Conservation (phyloP, 1,140 invertebrate species). For the Teleogryllus occipitalis region DNA sequence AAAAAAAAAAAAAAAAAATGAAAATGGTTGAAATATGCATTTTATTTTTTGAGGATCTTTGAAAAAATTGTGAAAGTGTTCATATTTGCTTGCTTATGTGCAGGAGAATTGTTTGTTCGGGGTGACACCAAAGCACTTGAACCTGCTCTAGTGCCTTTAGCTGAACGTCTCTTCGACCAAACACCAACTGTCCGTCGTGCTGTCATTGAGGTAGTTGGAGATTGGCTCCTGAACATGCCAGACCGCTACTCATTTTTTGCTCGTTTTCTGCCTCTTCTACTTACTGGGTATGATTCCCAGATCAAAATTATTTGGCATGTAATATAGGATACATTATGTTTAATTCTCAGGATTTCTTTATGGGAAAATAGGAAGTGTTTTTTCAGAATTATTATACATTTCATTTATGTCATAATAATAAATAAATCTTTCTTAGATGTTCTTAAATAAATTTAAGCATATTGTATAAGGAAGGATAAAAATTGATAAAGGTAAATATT, state of each 20-base stretch:
- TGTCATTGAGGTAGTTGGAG: slow-evolving; percentile 54
- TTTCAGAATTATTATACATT: not conserved
- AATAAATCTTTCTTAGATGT: not conserved
- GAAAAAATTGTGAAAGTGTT: no score
- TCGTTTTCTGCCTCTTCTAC: slow-evolving; percentile 60
- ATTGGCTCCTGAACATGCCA: slow-evolving; percentile 56
- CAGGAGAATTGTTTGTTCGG: slow-evolving; percentile 47
- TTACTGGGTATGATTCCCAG: slow-evolving; percentile 51
- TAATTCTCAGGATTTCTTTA: not conserved
- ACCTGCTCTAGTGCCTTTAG: slow-evolving; percentile 53
- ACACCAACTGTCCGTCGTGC: slow-evolving; percentile 55
- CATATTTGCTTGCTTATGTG: slow-evolving; percentile 20
- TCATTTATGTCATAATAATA: not conserved
- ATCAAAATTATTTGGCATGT: not conserved
- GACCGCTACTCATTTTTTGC: slow-evolving; percentile 74
- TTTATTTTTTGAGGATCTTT: no score
- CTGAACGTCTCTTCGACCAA: slow-evolving; percentile 67
- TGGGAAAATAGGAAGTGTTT: not conserved
- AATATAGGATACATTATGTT: not conserved
- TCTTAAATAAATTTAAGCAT: not conserved
- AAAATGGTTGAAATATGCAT: not conserved
- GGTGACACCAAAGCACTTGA: slow-evolving; percentile 53
- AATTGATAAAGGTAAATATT: no score
- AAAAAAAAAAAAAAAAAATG: no score
- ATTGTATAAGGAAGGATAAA: not conserved